Evolutionary conservation across 2,113 vertebrate genomes (phyloP), one percentile per base, ranked within the genome.

Genomic region (Orycteropus afer): DNA sequence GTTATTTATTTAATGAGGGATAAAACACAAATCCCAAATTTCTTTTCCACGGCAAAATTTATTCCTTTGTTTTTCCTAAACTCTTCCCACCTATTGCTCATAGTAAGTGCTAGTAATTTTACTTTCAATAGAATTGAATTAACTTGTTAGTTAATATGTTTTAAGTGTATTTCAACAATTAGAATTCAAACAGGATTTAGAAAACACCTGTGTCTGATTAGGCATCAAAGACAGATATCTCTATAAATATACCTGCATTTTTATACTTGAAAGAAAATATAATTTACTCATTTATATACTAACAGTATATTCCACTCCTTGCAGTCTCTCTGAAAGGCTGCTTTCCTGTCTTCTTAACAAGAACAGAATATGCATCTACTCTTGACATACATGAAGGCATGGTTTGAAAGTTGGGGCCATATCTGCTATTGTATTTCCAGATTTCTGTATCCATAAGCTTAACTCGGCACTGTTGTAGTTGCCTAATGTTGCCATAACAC

Each of bases 181-280:
- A 93, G 45, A 94, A 94, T 95, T 96, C 81, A 92, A 81, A 67
- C n/a, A 88, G 45, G 13, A 55, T 93, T 96, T 92, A 91, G 78
- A 78, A 97, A 96, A 95, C 81, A 96, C 90, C 88, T 95, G 92
- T 85, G 81, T 81, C 77, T 96, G 63, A 94, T 85, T 90, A 94
- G 42, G 25, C 53, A 81, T 69, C 45, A 79, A 92, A 96, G 42
- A 34, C 81, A 92, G 37, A 15, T 57, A 92, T 67, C 53, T 90
- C 89, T 91, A 84, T 94, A 90, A 97, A 96, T 94, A 92, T 73
- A 91, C 78, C 34, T 95, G 23, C 4, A 90, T 95, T 93, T 90
- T 93, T 81, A 92, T 78, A 86, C 45, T 93, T 84, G 51, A 93
- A 95, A 90, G 79, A 57, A 88, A 92, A 80, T 84, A 85, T 22